phyloP scores from a whole-genome alignment of 1,140 invertebrate species.

The Drosophila trapezifrons region DNA sequence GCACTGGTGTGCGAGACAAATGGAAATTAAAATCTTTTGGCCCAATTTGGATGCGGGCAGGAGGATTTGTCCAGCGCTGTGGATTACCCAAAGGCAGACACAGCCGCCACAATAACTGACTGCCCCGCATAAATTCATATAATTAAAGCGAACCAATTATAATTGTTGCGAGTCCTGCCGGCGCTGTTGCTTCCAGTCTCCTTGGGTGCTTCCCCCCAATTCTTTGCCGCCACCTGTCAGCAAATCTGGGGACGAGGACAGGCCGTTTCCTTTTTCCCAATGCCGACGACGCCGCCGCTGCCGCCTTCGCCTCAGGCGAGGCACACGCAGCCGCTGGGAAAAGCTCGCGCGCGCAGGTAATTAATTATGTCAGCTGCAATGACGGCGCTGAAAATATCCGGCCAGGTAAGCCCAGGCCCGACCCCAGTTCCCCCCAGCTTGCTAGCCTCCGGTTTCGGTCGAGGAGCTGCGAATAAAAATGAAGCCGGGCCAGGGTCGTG shows the following conservation, averaged over 20 bases:
- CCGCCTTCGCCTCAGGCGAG: constrained; percentile 40
- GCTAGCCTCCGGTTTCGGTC: background rate
- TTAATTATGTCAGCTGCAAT: constrained; percentile 80
- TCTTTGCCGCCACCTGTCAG: constrained; percentile 53
- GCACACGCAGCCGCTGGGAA: constrained; percentile 59
- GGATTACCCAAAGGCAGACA: constrained; percentile 19
- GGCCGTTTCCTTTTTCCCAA: constrained; percentile 46
- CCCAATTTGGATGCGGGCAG: background rate
- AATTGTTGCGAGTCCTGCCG: constrained; percentile 50
- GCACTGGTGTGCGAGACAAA: background rate
- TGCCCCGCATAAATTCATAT: constrained; percentile 60
- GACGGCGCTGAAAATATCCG: constrained; percentile 75
- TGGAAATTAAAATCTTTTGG: constrained; percentile 2
- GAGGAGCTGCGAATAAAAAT: constrained; percentile 35
- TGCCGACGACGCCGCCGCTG: constrained; percentile 33
- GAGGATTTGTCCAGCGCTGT: constrained; percentile 1
- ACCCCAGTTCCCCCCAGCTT: background rate
- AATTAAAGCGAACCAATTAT: constrained; percentile 79
- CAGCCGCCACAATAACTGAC: constrained; percentile 10
- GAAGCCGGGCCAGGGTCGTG: constrained; percentile 31
- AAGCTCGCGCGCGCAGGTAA: constrained; percentile 62
- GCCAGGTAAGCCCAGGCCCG: constrained; percentile 20
- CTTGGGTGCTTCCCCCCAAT: constrained; percentile 11
- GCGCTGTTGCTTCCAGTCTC: constrained; percentile 34
- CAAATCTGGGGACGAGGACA: constrained; percentile 51